phyloP scores from a whole-genome alignment of 2,888 invertebrate genomes.

The Chymomyza caudatula region DNA sequence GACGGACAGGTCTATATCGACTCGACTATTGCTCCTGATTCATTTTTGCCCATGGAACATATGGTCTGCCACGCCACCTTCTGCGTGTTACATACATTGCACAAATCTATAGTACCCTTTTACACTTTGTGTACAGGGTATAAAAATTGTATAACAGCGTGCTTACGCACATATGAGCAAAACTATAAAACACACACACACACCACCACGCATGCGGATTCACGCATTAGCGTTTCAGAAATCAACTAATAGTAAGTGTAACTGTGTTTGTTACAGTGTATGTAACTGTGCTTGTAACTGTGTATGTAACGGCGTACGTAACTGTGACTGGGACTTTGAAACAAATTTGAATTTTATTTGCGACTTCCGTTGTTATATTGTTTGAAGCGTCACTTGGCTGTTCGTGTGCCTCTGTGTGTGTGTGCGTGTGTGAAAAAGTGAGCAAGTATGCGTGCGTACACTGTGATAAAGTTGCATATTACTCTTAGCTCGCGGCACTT shows the following conservation, averaged over 20 bases:
- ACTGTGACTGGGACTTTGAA: constrained; percentile 47
- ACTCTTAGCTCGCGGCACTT: constrained; percentile 47
- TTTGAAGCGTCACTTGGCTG: constrained; percentile 40
- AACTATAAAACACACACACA: neutral
- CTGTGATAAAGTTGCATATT: constrained; percentile 34
- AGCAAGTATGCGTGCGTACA: constrained; percentile 6
- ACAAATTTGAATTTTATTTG: constrained; percentile 73
- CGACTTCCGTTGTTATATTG: constrained; percentile 65
- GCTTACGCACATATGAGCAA: constrained; percentile 10
- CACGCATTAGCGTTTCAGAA: constrained; percentile 56
- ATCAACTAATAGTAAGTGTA: constrained; percentile 43
- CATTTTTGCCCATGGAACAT: too few relatives aligned
- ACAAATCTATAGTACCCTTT: too few relatives aligned
- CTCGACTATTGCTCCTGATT: too few relatives aligned
- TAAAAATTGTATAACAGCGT: constrained; percentile 57
- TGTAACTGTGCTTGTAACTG: neutral
- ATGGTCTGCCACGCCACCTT: too few relatives aligned
- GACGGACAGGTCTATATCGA: too few relatives aligned
- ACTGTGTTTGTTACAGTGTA: neutral
- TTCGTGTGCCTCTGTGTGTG: neutral
- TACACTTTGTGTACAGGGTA: too few relatives aligned
- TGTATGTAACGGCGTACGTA: neutral
- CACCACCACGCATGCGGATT: constrained; percentile 15
- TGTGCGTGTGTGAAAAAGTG: neutral
- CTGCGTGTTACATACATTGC: too few relatives aligned